Evolutionary conservation across 2,797 vertebrate genomes (phyloP).

Genomic region (Propithecus perrieri): DNA sequence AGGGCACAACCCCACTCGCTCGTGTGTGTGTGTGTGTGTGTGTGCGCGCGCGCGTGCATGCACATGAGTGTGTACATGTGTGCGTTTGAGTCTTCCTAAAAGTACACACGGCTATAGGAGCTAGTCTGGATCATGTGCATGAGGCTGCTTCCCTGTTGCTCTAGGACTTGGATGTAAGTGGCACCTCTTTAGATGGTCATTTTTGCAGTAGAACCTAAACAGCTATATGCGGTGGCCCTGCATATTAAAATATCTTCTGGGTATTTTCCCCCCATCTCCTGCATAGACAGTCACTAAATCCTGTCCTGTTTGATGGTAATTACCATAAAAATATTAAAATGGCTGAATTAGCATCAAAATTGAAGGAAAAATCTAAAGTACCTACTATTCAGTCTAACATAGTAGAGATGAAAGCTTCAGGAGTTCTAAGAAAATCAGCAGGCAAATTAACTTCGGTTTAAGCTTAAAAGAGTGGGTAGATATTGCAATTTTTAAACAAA

Average conservation of each 20-base stretch:
- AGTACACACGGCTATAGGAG: accelerated
- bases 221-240: too few species aligned
- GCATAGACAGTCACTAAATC: neutral
- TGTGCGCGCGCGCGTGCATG: neutral
- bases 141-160: neutral
- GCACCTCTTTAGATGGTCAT: neutral
- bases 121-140: neutral
- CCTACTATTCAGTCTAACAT: neutral
- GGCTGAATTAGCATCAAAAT: neutral
- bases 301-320: neutral
- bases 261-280: neutral
- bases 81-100: neutral
- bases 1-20: accelerated
- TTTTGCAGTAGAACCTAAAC: neutral
- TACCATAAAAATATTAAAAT: conserved; percentile 23
- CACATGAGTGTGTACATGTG: too few species aligned
- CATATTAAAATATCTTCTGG: neutral
- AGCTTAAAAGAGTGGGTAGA: conserved; percentile 6
- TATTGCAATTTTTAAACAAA: conserved; percentile 26
- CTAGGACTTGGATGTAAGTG: neutral
- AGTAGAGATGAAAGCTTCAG: neutral
- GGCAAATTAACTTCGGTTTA: neutral
- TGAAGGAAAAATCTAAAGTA: conserved; percentile 6
- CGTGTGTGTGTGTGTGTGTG: accelerated
- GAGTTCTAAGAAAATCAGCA: conserved; percentile 30